Base-by-base conservation (phyloP, 2,113 vertebrate species). In the Cercopithecus mona region DNA sequence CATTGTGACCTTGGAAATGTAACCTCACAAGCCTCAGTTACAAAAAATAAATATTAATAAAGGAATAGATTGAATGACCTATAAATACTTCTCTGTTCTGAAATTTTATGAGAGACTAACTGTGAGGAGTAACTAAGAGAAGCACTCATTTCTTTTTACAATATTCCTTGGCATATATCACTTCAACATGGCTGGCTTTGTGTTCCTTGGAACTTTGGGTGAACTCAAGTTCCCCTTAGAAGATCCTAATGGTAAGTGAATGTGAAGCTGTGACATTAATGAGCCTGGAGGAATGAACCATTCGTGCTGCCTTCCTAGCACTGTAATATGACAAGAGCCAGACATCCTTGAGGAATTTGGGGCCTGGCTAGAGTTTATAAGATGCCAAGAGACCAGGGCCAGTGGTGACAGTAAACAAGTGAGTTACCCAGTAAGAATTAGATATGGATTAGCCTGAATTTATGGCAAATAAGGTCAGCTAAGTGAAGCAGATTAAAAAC, bases 341-440 rank as follows among this genome's bases (percentile, higher is more conserved):
- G 96, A 50, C 85, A 61, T 70, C 45, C 20, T 43, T 43, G 57
- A 94, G 90, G 90, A 95, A 61, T 81, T 61, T 73, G 27, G 32
- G 86, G 52, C 23, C 76, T 82, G 70, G 45, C 38, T 78, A 45
- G 43, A 32, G 59, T 88, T 85, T 85, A 55, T 84, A 73, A 94
- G 88, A 94, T 78, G 17, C 52, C 75, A 93, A 4, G 70, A 93
- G 50, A 87, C 30, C n/a, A 59, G 61, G 50, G 25, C 45, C 59
- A 76, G 11, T 85, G 72, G 80, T 84, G 55, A 87, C 61, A 83
- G 61, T 61, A 90, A 96, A 87, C 55, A 96, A 78, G 55, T 57
- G 75, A 97, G 40, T 64, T 92, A 78, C 45, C 70, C 70, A 64
- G 48, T 75, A 76, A 84, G 50, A 81, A 80, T 92, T 89, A 95